phyloP scores from a whole-genome alignment of 2,888 invertebrate species.

The Allygus modestus region DNA sequence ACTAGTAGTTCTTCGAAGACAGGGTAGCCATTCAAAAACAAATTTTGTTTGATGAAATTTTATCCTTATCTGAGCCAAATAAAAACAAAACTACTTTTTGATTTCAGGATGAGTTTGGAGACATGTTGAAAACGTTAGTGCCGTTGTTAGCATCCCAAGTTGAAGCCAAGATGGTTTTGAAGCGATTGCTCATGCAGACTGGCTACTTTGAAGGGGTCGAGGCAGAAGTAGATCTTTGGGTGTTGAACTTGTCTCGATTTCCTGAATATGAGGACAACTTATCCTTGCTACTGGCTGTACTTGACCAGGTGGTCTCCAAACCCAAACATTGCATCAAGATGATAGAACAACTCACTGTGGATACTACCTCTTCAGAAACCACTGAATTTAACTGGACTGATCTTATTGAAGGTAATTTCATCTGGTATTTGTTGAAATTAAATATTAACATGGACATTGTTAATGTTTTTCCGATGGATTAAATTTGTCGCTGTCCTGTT shows the following conservation, averaged over 20 bases:
- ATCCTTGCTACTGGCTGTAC: constrained; percentile 2
- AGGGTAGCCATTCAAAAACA: no score
- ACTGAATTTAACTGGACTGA: constrained; percentile 43
- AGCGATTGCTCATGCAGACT: constrained; percentile 15
- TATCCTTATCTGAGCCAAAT: no score
- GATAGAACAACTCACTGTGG: neutral
- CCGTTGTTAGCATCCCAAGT: constrained; percentile 19
- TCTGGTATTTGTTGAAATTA: neutral
- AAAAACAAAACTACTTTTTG: no score
- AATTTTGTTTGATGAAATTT: no score
- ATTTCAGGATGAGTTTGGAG: constrained; percentile 51
- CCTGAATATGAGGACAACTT: neutral
- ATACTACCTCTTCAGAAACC: neutral
- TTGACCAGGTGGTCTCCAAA: neutral
- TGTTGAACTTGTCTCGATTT: constrained; percentile 26
- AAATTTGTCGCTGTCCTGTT: no score
- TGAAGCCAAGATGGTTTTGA: constrained; percentile 44
- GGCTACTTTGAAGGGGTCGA: constrained; percentile 45
- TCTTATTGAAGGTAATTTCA: constrained; percentile 45
- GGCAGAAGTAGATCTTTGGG: constrained; percentile 54
- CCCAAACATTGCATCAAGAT: constrained; percentile 46
- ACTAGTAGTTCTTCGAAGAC: no score
- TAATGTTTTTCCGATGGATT: no score
- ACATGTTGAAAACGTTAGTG: constrained; percentile 51
- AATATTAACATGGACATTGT: neutral